Evolutionary conservation across 2,888 invertebrate genomes (phyloP), one percentile per base, ranked within the genome.

Genomic region (Colletes collaris): DNA sequence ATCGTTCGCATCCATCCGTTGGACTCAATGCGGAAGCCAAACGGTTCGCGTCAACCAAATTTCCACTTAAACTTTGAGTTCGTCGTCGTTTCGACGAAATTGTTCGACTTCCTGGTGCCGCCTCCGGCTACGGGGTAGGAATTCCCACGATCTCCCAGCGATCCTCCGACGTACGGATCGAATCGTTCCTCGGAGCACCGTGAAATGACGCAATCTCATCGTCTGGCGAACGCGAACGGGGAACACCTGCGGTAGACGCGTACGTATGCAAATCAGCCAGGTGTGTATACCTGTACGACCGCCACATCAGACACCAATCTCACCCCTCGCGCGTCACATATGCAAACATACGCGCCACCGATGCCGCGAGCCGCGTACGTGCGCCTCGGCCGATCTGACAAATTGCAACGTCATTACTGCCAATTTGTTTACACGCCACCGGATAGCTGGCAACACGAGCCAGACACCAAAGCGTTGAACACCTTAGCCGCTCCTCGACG

Each of bases 391-490:
- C 88, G 85, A 90, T 90, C 89, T 90, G 91, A 92, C 90, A 91
- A 91, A 92, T 91, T 90, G 89, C 90, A 86, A 88, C 89, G 89
- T 91, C 91, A 91, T 92, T 91, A 91, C 89, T 89, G 89, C 89
- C 91, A 89, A 91, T 92, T 91, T 91, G 91, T 90, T 91, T 91
- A 90, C 89, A 90, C 87, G 89, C 87, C 82, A 86, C 85, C 88
- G 90, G 89, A 88, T 91, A 89, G 86, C 83, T 86, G 83, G 84
- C 81, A 88, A 89, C 86, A 86, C 80, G 84, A 82, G 76, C 83
- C 81, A 76, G 75, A 76, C 84, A 79, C 82, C 81, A 85, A 56
- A 72, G 66, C 50, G 69, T 27, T 49, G 62, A 79, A 44, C 63
- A 60, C 69, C 52, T 60, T 68, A 50, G 58, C 37, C 63, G 52